phyloP scores from a whole-genome alignment of 2,888 invertebrate genomes.

The Bembecia ichneumoniformis region DNA sequence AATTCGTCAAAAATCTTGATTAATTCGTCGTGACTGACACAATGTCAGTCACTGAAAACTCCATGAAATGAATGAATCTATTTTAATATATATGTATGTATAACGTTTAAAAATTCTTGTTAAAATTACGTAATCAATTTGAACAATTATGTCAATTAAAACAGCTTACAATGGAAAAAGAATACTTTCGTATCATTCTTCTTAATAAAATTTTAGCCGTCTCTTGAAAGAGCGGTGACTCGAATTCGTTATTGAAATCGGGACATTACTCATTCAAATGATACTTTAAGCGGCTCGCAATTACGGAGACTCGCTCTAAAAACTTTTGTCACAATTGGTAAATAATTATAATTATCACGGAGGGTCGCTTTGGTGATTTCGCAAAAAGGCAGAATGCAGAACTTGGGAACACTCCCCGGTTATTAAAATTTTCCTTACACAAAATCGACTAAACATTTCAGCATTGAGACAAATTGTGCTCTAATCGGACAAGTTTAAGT shows the following conservation, averaged over 20 bases:
- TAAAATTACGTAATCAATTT: slow-evolving; percentile 29
- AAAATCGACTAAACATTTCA: slow-evolving; percentile 33
- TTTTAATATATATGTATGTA: background rate
- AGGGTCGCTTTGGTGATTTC: slow-evolving; percentile 53
- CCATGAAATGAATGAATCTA: no score
- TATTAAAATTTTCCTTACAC: slow-evolving; percentile 60
- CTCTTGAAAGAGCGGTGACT: slow-evolving; percentile 35
- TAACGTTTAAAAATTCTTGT: background rate
- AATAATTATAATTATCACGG: slow-evolving; percentile 69
- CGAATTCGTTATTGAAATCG: slow-evolving; percentile 44
- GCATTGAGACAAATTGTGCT: slow-evolving; percentile 24
- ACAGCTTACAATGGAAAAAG: slow-evolving; percentile 61
- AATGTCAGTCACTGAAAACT: no score
- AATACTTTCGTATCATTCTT: slow-evolving; percentile 27
- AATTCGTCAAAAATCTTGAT: no score
- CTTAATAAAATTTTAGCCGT: slow-evolving; percentile 34
- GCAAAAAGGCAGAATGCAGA: slow-evolving; percentile 63
- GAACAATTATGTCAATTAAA: slow-evolving; percentile 50
- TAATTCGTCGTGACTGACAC: no score
- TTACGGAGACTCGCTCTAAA: slow-evolving; percentile 42
- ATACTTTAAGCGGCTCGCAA: slow-evolving; percentile 59
- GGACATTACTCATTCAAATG: slow-evolving; percentile 57
- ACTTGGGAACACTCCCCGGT: slow-evolving; percentile 53
- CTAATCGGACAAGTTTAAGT: slow-evolving; percentile 26
- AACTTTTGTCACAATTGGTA: slow-evolving; percentile 65